Evolutionary conservation across 2,113 vertebrate species (phyloP), one percentile per base, ranked within the genome.

Genomic region (Oryctolagus cuniculus): DNA sequence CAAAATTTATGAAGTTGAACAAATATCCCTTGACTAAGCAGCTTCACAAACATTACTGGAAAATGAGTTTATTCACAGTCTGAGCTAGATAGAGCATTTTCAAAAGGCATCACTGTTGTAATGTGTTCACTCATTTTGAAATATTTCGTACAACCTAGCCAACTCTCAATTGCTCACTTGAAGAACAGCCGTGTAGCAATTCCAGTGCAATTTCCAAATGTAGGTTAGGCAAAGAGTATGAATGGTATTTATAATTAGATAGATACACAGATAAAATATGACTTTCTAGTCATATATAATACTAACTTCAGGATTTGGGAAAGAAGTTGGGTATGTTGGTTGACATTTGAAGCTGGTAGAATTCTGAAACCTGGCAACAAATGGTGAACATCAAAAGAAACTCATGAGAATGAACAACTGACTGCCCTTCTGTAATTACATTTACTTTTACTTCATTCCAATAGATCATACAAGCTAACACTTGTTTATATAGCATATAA

Each of bases 61-160:
- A 82, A 93, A 64, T 51, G 13, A 87, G 87, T 91, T 94, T 88
- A 89, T 89, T 96, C 91, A 92, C 87, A 86, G 58, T 95, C 63
- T 87, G 75, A 96, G 66, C 78, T 80, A 94, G 87, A 95, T 27
- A 69, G 0, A 95, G 27, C 79, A 27, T 49, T 66, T 78, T 89
- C 55, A 91, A 95, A 94, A 96, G 67, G 34, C 61, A 95, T 89
- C 31, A 69, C 70, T 81, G 34, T 92, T 92, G 25, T 31, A 67
- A 82, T 79, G 81, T 89, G 25, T 61, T 92, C 78, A 83, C 79
- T 95, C 78, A 73, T 78, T 94, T 96, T 77, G n/a, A 87, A 89
- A 87, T 91, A 95, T 84, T 95, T 90, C 53, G 93, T 24, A 73
- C 53, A 69, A 93, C 70, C 70, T 34, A 89, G 72, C 69, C 90